Evolutionary conservation across 2,113 vertebrate species (phyloP), one percentile per base, ranked within the genome.

Genomic region (Callopanchax toddi): DNA sequence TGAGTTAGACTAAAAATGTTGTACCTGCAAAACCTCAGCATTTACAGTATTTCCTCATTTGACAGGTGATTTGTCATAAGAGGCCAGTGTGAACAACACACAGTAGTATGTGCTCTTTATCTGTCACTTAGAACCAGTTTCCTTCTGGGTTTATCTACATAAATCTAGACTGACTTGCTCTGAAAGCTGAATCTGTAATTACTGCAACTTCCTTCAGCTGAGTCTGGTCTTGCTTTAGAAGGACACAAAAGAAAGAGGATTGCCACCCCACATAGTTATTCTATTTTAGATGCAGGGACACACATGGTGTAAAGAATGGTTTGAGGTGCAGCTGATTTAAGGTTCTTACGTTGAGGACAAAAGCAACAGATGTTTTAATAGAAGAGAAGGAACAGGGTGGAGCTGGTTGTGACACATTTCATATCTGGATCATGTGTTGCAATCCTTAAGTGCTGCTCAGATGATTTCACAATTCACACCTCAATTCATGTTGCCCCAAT

Each of bases 381-480:
- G 3, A 46, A 32, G 26, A 49, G 34, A 20, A 53, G 8, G 0
- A 43, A 6, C 25, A 46, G 18, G 53, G 39, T 60, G 21, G n/a
- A 7, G 0, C 36, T 4, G 11, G 44, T 18, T 51, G 17, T 58
- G 64, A 70, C 64, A 53, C 46, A 56, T 26, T n/a, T 60, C 3
- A 50, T 48, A 55, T 62, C 18, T 45, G 45, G 8, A 23, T 2
- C 34, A 43, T 44, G 7, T 54, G 48, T 50, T 18, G 32, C 2
- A 3, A 8, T 43, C 2, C 4, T 60, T 46, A 54, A 42, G 25
- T 49, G 22, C 32, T 40, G 21, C 45, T 21, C 17, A 34, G 17
- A 25, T 54, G 36, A 68, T 56, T 63, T 78, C 39, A 48, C 37
- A 75, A 22, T 45, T 23, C 46, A 54, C 26, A 6, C 15, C 13